These are phyloP conservation scores for Chrysolina haemoptera DNA, from an alignment of 2,888 invertebrate genomes.

Conservation along the genomic window DNA sequence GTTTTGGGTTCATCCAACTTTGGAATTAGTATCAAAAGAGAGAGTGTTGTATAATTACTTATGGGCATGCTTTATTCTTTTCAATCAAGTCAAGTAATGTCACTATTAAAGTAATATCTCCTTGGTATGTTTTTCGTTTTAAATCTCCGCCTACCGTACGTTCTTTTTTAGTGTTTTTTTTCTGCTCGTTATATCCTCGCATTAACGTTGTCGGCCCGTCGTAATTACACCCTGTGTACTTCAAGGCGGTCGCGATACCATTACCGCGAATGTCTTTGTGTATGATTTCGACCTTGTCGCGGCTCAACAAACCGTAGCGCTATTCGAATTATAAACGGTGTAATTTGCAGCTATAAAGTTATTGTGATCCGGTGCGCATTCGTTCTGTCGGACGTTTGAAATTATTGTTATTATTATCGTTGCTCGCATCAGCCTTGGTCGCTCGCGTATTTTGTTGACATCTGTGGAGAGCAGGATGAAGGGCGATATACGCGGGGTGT, in stretches of 20 bases:
- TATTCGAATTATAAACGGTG: slow-evolving; percentile 53
- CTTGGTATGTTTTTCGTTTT: too few species aligned
- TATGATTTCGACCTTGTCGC: slow-evolving; percentile 48
- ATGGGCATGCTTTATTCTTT: too few species aligned
- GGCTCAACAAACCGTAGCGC: slow-evolving; percentile 45
- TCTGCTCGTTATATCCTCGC: not conserved
- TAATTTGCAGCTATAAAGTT: slow-evolving; percentile 51
- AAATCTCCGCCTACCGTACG: too few species aligned
- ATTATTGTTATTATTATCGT: slow-evolving; percentile 10
- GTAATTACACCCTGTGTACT: slow-evolving; percentile 33
- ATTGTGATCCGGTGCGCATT: slow-evolving; percentile 36
- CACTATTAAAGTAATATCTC: too few species aligned
- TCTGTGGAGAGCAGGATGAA: not conserved
- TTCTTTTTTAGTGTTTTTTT: too few species aligned
- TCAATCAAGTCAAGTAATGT: too few species aligned
- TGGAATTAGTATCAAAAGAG: too few species aligned
- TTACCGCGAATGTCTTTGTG: slow-evolving; percentile 50
- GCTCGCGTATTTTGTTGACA: slow-evolving; percentile 11
- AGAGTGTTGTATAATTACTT: too few species aligned
- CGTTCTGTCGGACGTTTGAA: slow-evolving; percentile 4
- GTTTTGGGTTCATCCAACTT: too few species aligned
- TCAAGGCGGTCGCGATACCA: slow-evolving; percentile 38
- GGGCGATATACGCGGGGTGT: not conserved
- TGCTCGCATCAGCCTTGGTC: slow-evolving; percentile 15
- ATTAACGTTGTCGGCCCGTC: not conserved